A percentile compares a stretch with the other conserved stretches of the same genome.
phyloP scores from a whole-genome alignment of 2,797 vertebrate genomes.

The Balearica regulorum region DNA sequence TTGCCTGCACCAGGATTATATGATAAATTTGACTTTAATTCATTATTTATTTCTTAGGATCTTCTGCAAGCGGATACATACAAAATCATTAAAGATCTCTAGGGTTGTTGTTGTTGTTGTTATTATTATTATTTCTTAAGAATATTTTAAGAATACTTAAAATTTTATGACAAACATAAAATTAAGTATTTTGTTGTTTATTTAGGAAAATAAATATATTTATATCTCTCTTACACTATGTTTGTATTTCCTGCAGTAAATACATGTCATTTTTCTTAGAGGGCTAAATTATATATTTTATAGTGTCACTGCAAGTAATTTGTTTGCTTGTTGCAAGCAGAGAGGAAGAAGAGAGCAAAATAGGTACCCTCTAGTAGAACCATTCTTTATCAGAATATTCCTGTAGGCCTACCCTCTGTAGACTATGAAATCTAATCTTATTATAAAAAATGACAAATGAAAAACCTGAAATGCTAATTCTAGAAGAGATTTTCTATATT shows the following conservation, averaged over 20 bases:
- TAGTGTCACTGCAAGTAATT: background rate
- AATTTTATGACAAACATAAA: background rate
- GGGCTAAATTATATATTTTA: background rate
- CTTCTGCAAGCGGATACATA: background rate
- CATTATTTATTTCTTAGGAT: background rate
- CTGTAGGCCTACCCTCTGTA: background rate
- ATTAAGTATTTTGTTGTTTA: background rate
- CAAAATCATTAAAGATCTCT: background rate
- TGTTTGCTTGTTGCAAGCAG: background rate
- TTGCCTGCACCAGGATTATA: background rate
- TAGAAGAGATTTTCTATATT: background rate
- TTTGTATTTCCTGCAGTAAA: background rate
- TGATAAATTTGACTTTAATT: background rate
- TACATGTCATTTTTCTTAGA: background rate
- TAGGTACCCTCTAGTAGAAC: background rate
- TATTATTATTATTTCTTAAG: background rate
- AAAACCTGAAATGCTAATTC: background rate
- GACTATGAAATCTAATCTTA: background rate
- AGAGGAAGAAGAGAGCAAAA: background rate
- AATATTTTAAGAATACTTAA: background rate
- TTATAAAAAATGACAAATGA: background rate
- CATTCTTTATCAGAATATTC: background rate
- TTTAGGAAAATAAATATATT: background rate
- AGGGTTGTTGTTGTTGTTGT: accelerated
- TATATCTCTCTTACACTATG: background rate